Conservation (phyloP, 2,113 vertebrate genomes). For the Mystacornis crossleyi region DNA sequence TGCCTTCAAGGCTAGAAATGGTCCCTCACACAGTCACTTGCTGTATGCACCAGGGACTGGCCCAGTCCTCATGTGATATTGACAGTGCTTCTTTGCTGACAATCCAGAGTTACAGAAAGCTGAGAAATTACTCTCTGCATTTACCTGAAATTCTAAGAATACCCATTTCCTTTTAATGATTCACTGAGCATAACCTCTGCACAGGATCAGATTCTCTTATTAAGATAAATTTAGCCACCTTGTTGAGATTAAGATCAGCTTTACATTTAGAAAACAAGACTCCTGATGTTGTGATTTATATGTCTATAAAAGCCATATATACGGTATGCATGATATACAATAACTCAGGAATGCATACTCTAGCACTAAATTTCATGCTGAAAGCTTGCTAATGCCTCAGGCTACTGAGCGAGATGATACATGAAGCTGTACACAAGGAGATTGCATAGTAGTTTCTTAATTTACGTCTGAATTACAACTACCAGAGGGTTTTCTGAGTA, state of each 20-base stretch:
- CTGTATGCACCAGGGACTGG: neutral
- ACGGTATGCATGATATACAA: conserved; percentile 38
- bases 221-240: conserved; percentile 31
- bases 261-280: conserved; percentile 38
- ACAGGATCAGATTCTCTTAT: neutral
- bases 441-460: neutral
- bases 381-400: conserved; percentile 45
- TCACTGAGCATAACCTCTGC: neutral
- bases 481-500: neutral
- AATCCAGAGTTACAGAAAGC: neutral
- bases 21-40: neutral
- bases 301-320: conserved; percentile 61
- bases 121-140: neutral
- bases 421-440: conserved; percentile 43
- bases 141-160: neutral
- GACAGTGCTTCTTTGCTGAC: neutral
- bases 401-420: conserved; percentile 61
- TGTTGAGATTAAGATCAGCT: conserved; percentile 48
- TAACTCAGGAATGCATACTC: conserved; percentile 60
- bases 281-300: conserved; percentile 71
- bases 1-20: neutral
- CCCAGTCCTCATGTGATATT: neutral
- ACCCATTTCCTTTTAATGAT: neutral
- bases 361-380: conserved; percentile 27
- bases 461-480: conserved; percentile 43